A percentile compares a stretch with the other conserved stretches of the same genome.
phyloP scores from a whole-genome alignment of 1,140 invertebrate genomes.

The Acyrthosiphon pisum region DNA sequence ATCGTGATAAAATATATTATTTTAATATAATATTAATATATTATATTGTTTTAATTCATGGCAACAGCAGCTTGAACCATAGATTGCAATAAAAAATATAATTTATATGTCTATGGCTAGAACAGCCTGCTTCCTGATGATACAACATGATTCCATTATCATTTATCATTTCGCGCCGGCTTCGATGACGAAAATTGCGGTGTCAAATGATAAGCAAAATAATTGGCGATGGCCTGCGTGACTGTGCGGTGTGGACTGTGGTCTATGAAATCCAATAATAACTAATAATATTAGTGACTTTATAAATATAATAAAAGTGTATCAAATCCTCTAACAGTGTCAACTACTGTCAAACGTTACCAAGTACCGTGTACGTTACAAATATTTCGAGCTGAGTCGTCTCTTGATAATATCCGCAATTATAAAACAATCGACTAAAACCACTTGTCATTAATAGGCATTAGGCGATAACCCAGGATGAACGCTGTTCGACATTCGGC shows the following conservation, averaged over 20 bases:
- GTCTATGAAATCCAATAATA: no score
- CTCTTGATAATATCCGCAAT: neutral
- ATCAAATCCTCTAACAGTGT: neutral
- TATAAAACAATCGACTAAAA: neutral
- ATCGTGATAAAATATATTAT: neutral
- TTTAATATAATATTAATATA: no score
- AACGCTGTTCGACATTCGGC: neutral
- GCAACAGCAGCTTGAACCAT: no score
- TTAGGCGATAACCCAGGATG: neutral
- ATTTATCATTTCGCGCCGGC: neutral
- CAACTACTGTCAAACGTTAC: no score
- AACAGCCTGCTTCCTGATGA: no score
- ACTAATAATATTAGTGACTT: neutral
- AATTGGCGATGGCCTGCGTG: no score
- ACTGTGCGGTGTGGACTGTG: no score
- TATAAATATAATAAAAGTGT: neutral
- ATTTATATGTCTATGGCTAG: no score
- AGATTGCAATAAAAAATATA: no score
- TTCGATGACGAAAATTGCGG: neutral
- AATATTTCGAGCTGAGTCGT: neutral
- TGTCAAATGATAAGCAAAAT: neutral
- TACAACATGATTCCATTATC: neutral
- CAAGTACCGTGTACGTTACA: no score
- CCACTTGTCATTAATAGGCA: neutral
- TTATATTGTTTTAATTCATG: no score